Conservation (phyloP, 1,140 invertebrate species). For the Aphaenogaster ashmeadi region DNA sequence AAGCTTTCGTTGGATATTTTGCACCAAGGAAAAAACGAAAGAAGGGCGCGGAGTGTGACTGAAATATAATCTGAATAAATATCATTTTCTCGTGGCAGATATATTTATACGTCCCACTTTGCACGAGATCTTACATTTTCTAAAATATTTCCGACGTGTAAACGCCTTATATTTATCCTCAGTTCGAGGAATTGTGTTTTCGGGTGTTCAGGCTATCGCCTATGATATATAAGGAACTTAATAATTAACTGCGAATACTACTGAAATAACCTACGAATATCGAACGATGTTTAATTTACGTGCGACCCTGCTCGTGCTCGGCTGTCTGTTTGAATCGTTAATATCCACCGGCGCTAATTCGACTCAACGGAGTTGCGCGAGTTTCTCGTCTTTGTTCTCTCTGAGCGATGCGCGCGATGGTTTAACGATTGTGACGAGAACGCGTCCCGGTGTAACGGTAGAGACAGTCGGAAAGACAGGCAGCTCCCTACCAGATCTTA, state of each 20-base stretch:
- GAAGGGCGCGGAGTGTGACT: not conserved
- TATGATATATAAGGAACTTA: not conserved
- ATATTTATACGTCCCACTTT: not conserved
- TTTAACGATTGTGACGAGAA: conserved; percentile 56
- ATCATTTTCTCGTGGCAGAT: not conserved
- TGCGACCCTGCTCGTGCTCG: not conserved
- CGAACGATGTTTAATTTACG: conserved; percentile 37
- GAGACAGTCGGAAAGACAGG: conserved; percentile 47
- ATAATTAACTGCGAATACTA: not conserved
- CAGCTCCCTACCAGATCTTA: conserved; percentile 48
- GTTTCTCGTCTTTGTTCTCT: conserved; percentile 53
- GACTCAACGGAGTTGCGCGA: conserved; percentile 23
- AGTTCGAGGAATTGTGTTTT: not conserved
- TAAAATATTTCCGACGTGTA: not conserved
- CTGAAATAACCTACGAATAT: conserved; percentile 42
- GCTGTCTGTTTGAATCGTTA: conserved; percentile 69
- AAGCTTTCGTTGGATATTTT: not conserved
- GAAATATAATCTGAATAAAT: not conserved
- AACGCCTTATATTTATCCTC: not conserved
- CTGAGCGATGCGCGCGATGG: not conserved
- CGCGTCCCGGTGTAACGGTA: conserved; percentile 24
- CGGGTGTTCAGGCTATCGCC: not conserved
- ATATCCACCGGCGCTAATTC: conserved; percentile 61
- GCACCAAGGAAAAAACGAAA: not conserved
- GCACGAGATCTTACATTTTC: not conserved